A percentile compares a stretch with the other conserved stretches of the same genome.
phyloP scores from a whole-genome alignment of 2,888 invertebrate species.

The Carcina quercana region DNA sequence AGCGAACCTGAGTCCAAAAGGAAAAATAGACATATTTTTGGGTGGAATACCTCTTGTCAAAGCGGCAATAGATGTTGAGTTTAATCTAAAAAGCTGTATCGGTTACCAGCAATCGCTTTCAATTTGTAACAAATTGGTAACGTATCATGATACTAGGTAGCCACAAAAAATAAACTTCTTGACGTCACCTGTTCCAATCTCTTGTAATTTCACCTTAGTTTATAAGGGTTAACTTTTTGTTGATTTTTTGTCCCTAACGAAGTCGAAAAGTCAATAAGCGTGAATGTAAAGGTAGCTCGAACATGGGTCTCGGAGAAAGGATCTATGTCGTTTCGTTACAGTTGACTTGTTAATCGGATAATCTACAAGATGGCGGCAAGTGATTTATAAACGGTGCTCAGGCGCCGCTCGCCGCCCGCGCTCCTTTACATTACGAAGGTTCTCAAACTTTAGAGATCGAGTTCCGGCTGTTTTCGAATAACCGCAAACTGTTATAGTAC shows the following conservation, averaged over 20 bases:
- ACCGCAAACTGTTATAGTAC: too few relatives aligned
- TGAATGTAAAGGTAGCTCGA: slow-evolving; percentile 45
- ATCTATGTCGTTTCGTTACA: slow-evolving; percentile 45
- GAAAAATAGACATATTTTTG: too few relatives aligned
- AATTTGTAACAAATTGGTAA: slow-evolving; percentile 29
- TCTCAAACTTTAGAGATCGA: slow-evolving; percentile 35
- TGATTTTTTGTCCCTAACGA: neutral
- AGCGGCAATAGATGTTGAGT: too few relatives aligned
- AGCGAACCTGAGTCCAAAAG: too few relatives aligned
- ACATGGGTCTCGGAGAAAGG: slow-evolving; percentile 29
- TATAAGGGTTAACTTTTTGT: neutral
- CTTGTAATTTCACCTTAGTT: neutral
- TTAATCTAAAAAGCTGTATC: slow-evolving; percentile 33
- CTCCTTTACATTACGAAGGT: slow-evolving; percentile 28
- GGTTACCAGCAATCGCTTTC: slow-evolving; percentile 37
- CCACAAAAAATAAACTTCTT: slow-evolving; percentile 17
- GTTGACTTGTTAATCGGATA: slow-evolving; percentile 61
- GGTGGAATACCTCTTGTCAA: too few relatives aligned
- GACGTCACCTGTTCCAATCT: slow-evolving; percentile 24
- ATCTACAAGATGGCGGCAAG: slow-evolving; percentile 55
- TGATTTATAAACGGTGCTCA: slow-evolving; percentile 54
- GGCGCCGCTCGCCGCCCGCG: slow-evolving; percentile 46
- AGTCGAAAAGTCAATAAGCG: slow-evolving; percentile 37
- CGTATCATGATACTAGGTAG: slow-evolving; percentile 21
- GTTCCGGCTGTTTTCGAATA: too few relatives aligned